These are phyloP conservation scores for Oenanthe oenanthe DNA, from an alignment of 2,113 vertebrate species.

Conservation along the genomic window DNA sequence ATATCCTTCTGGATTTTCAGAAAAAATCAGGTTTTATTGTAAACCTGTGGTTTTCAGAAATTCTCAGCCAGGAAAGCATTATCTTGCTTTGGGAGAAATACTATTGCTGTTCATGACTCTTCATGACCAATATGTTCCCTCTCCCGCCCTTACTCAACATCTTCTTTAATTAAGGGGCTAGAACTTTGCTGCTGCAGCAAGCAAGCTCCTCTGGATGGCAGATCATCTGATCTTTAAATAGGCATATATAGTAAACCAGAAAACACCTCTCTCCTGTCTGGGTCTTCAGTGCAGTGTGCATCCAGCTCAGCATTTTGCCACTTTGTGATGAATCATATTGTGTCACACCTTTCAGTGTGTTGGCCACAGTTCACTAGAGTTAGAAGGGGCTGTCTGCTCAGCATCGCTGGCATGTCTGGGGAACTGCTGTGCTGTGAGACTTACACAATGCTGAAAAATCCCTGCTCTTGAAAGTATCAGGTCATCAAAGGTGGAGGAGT, in stretches of 20 bases:
- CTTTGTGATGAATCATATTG: background rate
- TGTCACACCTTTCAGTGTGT: background rate
- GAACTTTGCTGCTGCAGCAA: background rate
- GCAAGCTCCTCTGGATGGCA: background rate
- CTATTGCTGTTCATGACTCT: background rate
- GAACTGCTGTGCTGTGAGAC: background rate
- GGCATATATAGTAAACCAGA: background rate
- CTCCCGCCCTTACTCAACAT: background rate
- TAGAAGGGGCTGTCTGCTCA: background rate
- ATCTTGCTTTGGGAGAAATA: background rate
- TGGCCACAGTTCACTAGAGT: background rate
- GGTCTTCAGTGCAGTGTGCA: background rate
- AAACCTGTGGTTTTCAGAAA: background rate
- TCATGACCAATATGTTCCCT: background rate
- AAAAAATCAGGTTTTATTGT: background rate
- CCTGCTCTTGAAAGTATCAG: background rate
- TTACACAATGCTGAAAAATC: background rate
- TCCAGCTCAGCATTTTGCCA: background rate
- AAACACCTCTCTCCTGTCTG: background rate
- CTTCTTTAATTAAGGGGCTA: background rate
- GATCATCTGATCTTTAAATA: background rate
- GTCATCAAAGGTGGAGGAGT: background rate
- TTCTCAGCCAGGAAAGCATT: background rate
- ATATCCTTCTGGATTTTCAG: background rate
- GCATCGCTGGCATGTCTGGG: rapidly evolving